A percentile compares a stretch with the other conserved stretches of the same genome.
These are phyloP conservation scores for Bambusicola thoracicus DNA, from an alignment of 2,113 vertebrate genomes.

Conservation along the genomic window DNA sequence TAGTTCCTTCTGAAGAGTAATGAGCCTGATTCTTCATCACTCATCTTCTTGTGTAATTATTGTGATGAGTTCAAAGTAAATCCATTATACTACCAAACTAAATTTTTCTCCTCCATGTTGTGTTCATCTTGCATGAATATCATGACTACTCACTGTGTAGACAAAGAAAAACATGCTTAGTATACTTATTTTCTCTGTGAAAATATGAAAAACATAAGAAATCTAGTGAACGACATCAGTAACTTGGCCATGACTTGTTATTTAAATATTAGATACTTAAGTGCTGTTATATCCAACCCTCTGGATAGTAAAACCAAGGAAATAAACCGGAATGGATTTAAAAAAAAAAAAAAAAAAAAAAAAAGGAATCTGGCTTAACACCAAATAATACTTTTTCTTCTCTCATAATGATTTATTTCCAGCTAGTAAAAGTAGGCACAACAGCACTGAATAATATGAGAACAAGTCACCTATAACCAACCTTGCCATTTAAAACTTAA, in stretches of 20 bases:
- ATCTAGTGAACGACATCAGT: neutral
- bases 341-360: neutral
- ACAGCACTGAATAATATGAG: neutral
- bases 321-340: neutral
- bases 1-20: conserved; percentile 48
- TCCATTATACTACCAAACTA: conserved; percentile 4
- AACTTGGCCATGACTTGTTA: neutral
- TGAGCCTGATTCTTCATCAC: neutral
- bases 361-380: neutral
- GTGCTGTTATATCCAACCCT: neutral
- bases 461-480: neutral
- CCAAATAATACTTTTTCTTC: neutral
- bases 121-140: neutral
- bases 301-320: neutral
- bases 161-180: neutral
- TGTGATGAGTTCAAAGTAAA: conserved; percentile 31
- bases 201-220: neutral
- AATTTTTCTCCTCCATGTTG: neutral
- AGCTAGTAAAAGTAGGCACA: neutral
- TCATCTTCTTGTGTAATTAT: conserved; percentile 27
- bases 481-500: neutral
- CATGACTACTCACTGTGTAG: neutral
- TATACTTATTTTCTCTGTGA: conserved; percentile 14
- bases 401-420: neutral
- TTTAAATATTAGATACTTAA: neutral